These are phyloP conservation scores for Anhinga anhinga DNA, from an alignment of 2,113 vertebrate species.

Conservation along the genomic window DNA sequence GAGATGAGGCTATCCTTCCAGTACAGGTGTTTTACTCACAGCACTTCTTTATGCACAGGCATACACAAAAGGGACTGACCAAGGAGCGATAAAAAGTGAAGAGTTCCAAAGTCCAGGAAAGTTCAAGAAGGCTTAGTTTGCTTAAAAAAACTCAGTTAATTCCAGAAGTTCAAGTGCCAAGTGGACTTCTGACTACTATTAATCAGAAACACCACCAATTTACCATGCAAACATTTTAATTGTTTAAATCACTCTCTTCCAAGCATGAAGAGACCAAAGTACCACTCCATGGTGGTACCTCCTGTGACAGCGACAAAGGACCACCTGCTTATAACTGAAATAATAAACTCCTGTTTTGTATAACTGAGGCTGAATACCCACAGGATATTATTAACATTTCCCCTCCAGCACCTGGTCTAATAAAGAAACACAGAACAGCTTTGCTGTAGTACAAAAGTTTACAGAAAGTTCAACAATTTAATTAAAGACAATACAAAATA, in stretches of 20 bases:
- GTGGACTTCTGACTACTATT: neutral
- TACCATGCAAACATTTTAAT: slow-evolving; percentile 27
- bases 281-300: neutral
- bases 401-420: slow-evolving; percentile 56
- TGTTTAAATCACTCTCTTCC: neutral
- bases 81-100: neutral
- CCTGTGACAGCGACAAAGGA: neutral
- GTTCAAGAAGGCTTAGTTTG: neutral
- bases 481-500: slow-evolving; percentile 64
- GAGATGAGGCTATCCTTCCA: neutral
- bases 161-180: neutral
- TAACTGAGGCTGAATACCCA: slow-evolving; percentile 46
- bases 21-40: neutral
- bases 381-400: slow-evolving; percentile 41
- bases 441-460: slow-evolving; percentile 48
- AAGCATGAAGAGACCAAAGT: neutral
- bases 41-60: neutral
- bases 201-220: neutral
- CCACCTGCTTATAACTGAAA: neutral
- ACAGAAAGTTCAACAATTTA: slow-evolving; percentile 48
- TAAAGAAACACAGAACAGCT: slow-evolving; percentile 63
- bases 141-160: neutral
- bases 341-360: neutral
- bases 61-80: neutral
- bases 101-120: neutral